Evolutionary conservation across 2,888 invertebrate species (phyloP), one percentile per base, ranked within the genome.

Genomic region (Spodoptera exigua): DNA sequence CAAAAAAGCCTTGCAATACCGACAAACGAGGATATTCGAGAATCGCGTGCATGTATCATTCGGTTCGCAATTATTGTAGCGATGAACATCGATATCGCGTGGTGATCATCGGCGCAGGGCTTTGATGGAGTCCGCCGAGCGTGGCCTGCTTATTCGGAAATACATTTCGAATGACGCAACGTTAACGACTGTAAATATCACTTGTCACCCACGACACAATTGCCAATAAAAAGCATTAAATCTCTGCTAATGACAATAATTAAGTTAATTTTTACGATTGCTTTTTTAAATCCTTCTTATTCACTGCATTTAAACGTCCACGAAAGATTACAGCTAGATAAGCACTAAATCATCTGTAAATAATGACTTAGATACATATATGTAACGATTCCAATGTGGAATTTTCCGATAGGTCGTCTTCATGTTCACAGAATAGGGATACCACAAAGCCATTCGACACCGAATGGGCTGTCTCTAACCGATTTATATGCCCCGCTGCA

Each of bases 1-100:
- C 58, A 66, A 81, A 81, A 80, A 57, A 78, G 74, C 69, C 60
- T 71, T 61, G 70, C 79, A 73, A 80, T 82, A 85, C 83, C 82
- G 79, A 83, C 81, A 81, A 81, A 85, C 79, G 70, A 64, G 68
- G 71, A 76, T 84, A 85, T 84, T 82, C 74, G 77, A 82, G 79
- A 78, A 86, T 91, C 85, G 91, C 88, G 90, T 91, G 91, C 90
- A 82, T 89, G 89, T 91, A 92, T 91, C 92, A 92, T 89, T 93
- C 84, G 82, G 82, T 81, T 84, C 80, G 88, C 87, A 91, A 91
- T 92, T 90, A 93, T 91, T 86, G 86, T 83, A 84, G 82, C 85
- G 74, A 77, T 84, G 85, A 88, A 92, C 91, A 91, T 83, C 85
- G 88, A 86, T 90, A 91, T 92, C 85, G 92, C 89, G 91, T 91